phyloP scores from a whole-genome alignment of 2,113 vertebrate genomes.

The Stictonetta naevosa region DNA sequence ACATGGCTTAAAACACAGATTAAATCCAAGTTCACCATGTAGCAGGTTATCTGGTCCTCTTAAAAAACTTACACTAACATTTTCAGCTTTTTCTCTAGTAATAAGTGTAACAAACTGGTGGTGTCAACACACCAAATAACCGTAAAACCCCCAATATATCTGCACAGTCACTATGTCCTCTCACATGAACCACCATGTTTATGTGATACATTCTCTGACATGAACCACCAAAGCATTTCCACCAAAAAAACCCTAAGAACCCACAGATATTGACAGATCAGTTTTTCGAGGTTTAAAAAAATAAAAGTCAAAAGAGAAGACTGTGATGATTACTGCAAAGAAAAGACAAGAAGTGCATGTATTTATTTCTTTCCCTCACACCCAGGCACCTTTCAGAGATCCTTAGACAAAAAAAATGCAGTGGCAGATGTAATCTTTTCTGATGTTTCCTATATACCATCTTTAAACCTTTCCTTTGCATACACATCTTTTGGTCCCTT shows the following conservation, averaged over 20 bases:
- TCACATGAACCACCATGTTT: not conserved
- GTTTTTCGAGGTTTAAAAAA: not conserved
- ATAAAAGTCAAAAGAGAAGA: not conserved
- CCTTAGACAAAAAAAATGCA: not conserved
- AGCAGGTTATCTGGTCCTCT: not conserved
- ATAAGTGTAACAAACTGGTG: not conserved
- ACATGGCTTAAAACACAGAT: not conserved
- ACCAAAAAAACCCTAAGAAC: not conserved
- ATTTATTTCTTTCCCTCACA: not conserved
- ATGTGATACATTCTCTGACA: not conserved
- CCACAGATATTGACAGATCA: not conserved
- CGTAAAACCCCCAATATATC: not conserved
- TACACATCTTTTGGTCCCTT: not conserved
- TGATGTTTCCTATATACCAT: not conserved
- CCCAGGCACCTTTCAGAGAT: not conserved
- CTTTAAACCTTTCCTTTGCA: not conserved
- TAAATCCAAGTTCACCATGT: not conserved
- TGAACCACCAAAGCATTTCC: not conserved
- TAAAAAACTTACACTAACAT: not conserved
- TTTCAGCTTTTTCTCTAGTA: not conserved
- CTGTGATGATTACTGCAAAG: not conserved
- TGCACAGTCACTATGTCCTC: not conserved
- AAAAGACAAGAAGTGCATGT: fast-evolving
- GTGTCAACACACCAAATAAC: not conserved
- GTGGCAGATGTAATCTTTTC: not conserved